Conservation (phyloP, 2,888 invertebrate species). For the Electrophaes corylata region DNA sequence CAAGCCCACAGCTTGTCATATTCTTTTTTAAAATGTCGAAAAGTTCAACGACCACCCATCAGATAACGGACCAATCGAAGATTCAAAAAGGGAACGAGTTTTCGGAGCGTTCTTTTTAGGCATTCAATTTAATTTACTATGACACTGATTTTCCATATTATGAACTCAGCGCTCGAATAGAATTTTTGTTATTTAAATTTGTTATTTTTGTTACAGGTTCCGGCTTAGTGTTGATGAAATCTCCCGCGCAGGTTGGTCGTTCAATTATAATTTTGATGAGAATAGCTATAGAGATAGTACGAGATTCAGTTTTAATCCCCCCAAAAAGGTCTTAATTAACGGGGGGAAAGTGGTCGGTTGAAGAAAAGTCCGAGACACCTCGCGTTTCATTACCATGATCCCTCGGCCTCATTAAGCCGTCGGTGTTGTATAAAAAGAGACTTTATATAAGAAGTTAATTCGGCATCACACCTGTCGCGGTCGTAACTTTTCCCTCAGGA, state of each 20-base stretch:
- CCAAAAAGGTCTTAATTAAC: slow-evolving; percentile 69
- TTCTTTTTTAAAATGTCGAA: slow-evolving; percentile 50
- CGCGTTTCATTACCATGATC: slow-evolving; percentile 73
- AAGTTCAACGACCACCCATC: slow-evolving; percentile 53
- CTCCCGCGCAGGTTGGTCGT: slow-evolving; percentile 64
- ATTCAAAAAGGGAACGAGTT: slow-evolving; percentile 56
- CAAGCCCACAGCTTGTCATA: slow-evolving; percentile 39
- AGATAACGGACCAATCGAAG: slow-evolving; percentile 54
- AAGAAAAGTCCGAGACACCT: slow-evolving; percentile 66
- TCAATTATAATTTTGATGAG: slow-evolving; percentile 37
- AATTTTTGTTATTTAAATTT: slow-evolving; percentile 46
- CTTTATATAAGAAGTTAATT: slow-evolving; percentile 82
- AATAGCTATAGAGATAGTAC: slow-evolving; percentile 29
- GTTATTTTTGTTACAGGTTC: slow-evolving; percentile 62
- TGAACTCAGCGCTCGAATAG: slow-evolving; percentile 37
- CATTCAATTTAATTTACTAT: slow-evolving; percentile 45
- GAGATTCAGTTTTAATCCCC: slow-evolving; percentile 57
- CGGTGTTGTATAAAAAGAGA: slow-evolving; percentile 77
- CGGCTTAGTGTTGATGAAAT: slow-evolving; percentile 47
- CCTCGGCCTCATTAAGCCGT: slow-evolving; percentile 74
- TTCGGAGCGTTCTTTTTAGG: slow-evolving; percentile 46
- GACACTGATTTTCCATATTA: slow-evolving; percentile 52
- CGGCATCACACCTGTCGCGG: slow-evolving; percentile 81
- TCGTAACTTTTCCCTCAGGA: slow-evolving; percentile 79
- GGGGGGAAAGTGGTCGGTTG: slow-evolving; percentile 57